phyloP scores from a whole-genome alignment of 2,113 vertebrate species.

The Scomber scombrus region DNA sequence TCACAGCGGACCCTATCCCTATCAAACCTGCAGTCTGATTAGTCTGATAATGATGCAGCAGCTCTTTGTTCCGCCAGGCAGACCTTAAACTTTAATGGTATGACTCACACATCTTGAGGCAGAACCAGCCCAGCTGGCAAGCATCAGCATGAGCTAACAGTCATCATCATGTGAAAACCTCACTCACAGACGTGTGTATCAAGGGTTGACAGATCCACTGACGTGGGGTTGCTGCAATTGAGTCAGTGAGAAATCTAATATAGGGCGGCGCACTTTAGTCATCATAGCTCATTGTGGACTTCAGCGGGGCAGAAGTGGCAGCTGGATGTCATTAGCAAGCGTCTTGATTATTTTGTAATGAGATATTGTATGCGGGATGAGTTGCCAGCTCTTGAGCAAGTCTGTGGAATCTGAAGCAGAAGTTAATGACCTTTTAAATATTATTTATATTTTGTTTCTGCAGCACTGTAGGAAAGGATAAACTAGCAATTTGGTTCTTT shows the following conservation, averaged over 20 bases:
- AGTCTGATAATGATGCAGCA: constrained; percentile 22
- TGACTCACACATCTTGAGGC: constrained; percentile 66
- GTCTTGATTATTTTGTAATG: constrained; percentile 45
- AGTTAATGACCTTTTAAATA: constrained; percentile 56
- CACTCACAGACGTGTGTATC: constrained; percentile 52
- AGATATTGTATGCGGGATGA: constrained; percentile 21
- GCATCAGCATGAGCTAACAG: constrained; percentile 65
- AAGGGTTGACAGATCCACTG: constrained; percentile 43
- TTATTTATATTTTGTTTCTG: constrained; percentile 54
- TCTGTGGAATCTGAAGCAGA: constrained; percentile 43
- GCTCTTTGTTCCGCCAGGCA: constrained; percentile 5
- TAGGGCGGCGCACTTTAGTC: constrained; percentile 48
- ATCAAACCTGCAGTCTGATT: constrained; percentile 47
- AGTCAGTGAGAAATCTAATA: constrained; percentile 48
- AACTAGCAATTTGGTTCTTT: constrained; percentile 25
- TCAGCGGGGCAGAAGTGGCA: constrained; percentile 43
- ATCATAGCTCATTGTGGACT: constrained; percentile 56
- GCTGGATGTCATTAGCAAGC: constrained; percentile 18
- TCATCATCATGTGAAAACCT: constrained; percentile 64
- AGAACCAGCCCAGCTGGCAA: constrained; percentile 71
- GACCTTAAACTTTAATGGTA: constrained; percentile 36
- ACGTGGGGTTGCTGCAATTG: constrained; percentile 45
- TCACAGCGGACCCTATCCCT: constrained; percentile 13
- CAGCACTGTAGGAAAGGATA: constrained; percentile 7
- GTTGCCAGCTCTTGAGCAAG: constrained; percentile 55